These are phyloP conservation scores for Chrysodeixis includens DNA, from an alignment of 2,888 invertebrate genomes.

Conservation along the genomic window DNA sequence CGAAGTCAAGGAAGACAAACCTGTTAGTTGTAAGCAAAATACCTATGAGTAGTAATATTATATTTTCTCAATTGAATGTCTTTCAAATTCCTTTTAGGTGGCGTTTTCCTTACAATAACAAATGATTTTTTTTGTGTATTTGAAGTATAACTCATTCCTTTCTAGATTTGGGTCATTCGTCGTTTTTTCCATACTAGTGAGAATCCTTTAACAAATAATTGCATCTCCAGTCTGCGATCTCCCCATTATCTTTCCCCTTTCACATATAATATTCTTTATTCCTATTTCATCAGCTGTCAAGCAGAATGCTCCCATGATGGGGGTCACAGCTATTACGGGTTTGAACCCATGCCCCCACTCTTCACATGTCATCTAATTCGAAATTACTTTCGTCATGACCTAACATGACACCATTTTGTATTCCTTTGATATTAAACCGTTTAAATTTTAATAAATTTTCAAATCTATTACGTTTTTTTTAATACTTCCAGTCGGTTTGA, in stretches of 20 bases:
- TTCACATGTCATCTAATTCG: slow-evolving; percentile 3
- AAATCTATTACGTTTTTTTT: background rate
- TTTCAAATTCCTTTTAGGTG: too few species aligned
- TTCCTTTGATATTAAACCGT: background rate
- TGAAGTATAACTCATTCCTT: too few species aligned
- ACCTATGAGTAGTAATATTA: too few species aligned
- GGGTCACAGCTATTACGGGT: background rate
- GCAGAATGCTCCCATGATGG: background rate
- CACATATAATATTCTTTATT: background rate
- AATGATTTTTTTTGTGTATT: too few species aligned
- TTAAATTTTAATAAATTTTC: background rate
- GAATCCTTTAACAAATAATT: too few species aligned
- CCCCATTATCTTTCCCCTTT: background rate
- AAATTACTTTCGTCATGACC: background rate
- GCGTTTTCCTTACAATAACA: too few species aligned
- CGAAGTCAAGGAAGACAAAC: too few species aligned
- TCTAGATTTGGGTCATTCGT: too few species aligned
- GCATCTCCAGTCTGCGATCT: background rate
- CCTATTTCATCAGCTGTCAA: background rate
- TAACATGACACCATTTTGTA: background rate
- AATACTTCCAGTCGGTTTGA: background rate
- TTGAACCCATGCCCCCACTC: background rate
- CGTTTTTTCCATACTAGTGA: too few species aligned
- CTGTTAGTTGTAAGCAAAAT: too few species aligned
- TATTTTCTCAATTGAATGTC: too few species aligned